Evolutionary conservation across 37 sponge, comb jelly and placozoan genomes (phyloP).

Genomic region (Eunapius fragilis): DNA sequence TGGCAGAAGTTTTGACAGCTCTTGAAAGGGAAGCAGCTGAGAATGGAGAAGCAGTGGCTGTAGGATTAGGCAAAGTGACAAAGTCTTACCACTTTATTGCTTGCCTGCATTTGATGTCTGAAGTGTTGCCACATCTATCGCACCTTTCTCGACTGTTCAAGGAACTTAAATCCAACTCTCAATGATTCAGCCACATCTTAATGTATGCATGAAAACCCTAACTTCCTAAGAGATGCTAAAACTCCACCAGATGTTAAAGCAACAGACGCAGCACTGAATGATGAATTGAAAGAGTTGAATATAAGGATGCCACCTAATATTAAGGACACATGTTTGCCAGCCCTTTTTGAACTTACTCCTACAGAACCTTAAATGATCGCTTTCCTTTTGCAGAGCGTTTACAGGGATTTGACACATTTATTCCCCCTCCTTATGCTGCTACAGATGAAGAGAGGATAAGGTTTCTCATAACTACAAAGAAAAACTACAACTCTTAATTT

Average conservation of each 20-base stretch:
- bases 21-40: slow-evolving; percentile 36
- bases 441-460: not conserved
- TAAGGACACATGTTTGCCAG: not conserved
- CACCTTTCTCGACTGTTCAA: slow-evolving; percentile 25
- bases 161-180: not conserved
- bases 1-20: slow-evolving; percentile 32
- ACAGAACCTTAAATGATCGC: not conserved
- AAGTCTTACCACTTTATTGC: slow-evolving; percentile 42
- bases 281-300: not conserved
- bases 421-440: not conserved
- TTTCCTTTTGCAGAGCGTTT: not conserved
- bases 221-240: not conserved
- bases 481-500: not conserved
- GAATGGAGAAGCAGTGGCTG: slow-evolving; percentile 25
- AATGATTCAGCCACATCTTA: not conserved
- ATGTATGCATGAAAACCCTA: not conserved
- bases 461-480: not conserved
- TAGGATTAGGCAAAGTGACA: slow-evolving; percentile 20
- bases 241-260: not conserved
- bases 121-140: slow-evolving; percentile 24
- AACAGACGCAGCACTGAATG: not conserved
- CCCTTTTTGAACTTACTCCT: not conserved
- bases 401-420: not conserved
- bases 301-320: not conserved
- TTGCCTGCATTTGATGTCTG: slow-evolving; percentile 5